Evolutionary conservation across 2,113 vertebrate genomes (phyloP).

Genomic region (Sylvietta virens): DNA sequence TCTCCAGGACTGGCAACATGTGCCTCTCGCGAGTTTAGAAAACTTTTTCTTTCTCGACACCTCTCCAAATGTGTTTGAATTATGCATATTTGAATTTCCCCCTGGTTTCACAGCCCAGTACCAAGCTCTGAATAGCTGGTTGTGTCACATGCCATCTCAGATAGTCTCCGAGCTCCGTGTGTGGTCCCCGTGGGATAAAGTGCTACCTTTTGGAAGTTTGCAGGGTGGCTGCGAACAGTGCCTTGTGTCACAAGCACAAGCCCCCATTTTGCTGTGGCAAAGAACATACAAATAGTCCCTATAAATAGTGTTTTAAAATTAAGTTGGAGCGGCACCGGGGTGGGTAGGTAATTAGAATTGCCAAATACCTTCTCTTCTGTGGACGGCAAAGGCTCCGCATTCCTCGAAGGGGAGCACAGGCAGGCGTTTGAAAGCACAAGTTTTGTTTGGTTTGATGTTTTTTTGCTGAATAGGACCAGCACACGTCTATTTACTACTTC

Average conservation of each 20-base stretch:
- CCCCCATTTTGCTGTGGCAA: conserved; percentile 42
- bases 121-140: conserved; percentile 57
- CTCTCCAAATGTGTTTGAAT: conserved; percentile 42
- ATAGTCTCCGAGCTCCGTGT: conserved; percentile 1
- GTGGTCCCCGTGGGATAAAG: conserved; percentile 57
- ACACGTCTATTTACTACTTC: conserved; percentile 67
- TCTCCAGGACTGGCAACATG: conserved; percentile 27
- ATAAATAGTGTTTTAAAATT: conserved; percentile 60
- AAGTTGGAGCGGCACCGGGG: conserved; percentile 28
- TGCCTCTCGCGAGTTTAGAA: not conserved
- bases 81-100: conserved; percentile 60
- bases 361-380: conserved; percentile 60
- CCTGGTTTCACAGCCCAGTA: conserved; percentile 55
- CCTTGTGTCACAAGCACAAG: conserved; percentile 59
- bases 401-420: conserved; percentile 54
- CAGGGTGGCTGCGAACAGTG: conserved; percentile 24
- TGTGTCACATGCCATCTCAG: conserved; percentile 52
- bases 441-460: conserved; percentile 61
- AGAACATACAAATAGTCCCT: conserved; percentile 55
- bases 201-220: conserved; percentile 47
- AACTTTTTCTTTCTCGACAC: not conserved
- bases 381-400: conserved; percentile 1
- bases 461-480: conserved; percentile 63
- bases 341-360: conserved; percentile 67
- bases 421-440: conserved; percentile 52